Conservation (phyloP, 2,888 invertebrate species). For the Argynnis bischoffii region DNA sequence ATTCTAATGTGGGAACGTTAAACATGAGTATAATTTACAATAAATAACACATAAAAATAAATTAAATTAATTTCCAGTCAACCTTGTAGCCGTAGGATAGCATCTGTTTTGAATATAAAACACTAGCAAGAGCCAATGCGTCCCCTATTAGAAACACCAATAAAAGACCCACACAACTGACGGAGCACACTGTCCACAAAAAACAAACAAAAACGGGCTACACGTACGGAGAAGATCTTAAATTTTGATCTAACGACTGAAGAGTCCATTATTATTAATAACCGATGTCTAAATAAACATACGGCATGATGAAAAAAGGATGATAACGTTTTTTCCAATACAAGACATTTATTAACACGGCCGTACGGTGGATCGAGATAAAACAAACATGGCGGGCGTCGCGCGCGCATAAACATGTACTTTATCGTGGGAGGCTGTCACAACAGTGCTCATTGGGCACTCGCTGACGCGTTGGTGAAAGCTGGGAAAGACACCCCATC, state of each 20-base stretch:
- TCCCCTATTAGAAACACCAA: slow-evolving; percentile 67
- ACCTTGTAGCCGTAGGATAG: slow-evolving; percentile 64
- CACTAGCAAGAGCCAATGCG: slow-evolving; percentile 58
- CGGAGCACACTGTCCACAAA: slow-evolving; percentile 51
- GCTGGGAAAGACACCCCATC: slow-evolving; percentile 69
- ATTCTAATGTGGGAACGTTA: slow-evolving; percentile 64
- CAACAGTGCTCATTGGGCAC: slow-evolving; percentile 73
- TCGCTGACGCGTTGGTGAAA: slow-evolving; percentile 74
- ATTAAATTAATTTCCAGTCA: slow-evolving; percentile 76
- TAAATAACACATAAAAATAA: slow-evolving; percentile 70
- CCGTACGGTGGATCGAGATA: slow-evolving; percentile 76
- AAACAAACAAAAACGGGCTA: slow-evolving; percentile 65
- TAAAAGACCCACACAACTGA: slow-evolving; percentile 73
- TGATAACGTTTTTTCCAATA: slow-evolving; percentile 64
- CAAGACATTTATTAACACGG: slow-evolving; percentile 80
- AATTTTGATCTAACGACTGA: slow-evolving; percentile 76
- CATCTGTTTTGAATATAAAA: slow-evolving; percentile 81
- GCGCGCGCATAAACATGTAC: slow-evolving; percentile 76
- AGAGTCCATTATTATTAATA: slow-evolving; percentile 80
- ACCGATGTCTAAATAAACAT: slow-evolving; percentile 79
- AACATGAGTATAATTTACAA: slow-evolving; percentile 68
- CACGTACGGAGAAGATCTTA: slow-evolving; percentile 68
- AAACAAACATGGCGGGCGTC: slow-evolving; percentile 81
- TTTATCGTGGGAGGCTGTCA: slow-evolving; percentile 82
- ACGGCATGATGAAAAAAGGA: slow-evolving; percentile 66